Percentiles rank a stretch among this genome's conserved stretches.
Conservation (phyloP, 1,140 invertebrate species). For the Tetragonula clypearis region DNA sequence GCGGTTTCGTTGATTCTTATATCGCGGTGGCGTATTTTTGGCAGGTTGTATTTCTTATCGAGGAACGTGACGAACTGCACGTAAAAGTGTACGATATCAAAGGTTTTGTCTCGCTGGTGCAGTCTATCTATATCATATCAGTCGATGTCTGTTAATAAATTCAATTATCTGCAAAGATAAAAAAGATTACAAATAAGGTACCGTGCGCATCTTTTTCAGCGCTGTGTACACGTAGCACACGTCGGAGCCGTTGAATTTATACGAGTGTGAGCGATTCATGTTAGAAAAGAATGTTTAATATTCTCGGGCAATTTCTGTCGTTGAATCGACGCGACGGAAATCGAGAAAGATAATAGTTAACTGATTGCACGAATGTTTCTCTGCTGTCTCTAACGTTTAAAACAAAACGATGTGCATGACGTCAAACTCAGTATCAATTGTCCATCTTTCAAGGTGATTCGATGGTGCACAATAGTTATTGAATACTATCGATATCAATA, state of each 20-base stretch:
- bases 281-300: conserved; percentile 17
- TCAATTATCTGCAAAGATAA: too few species aligned
- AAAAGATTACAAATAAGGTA: neutral
- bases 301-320: neutral
- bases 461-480: conserved; percentile 17
- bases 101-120: neutral
- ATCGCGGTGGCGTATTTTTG: conserved; percentile 11
- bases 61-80: conserved; percentile 28
- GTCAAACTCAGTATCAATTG: conserved; percentile 18
- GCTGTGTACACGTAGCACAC: neutral
- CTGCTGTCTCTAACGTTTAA: conserved; percentile 7
- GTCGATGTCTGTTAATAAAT: too few species aligned
- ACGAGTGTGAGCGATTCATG: neutral
- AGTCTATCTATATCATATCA: conserved; percentile 1
- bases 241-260: neutral
- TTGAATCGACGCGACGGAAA: neutral
- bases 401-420: neutral
- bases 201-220: too few species aligned
- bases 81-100: conserved; percentile 10
- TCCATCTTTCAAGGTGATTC: neutral
- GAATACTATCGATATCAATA: conserved; percentile 17
- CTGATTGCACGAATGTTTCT: conserved; percentile 13
- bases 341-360: conserved; percentile 29
- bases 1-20: neutral
- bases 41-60: conserved; percentile 16